Conservation (phyloP, 2,797 vertebrate species). For the Lithobates pipiens region DNA sequence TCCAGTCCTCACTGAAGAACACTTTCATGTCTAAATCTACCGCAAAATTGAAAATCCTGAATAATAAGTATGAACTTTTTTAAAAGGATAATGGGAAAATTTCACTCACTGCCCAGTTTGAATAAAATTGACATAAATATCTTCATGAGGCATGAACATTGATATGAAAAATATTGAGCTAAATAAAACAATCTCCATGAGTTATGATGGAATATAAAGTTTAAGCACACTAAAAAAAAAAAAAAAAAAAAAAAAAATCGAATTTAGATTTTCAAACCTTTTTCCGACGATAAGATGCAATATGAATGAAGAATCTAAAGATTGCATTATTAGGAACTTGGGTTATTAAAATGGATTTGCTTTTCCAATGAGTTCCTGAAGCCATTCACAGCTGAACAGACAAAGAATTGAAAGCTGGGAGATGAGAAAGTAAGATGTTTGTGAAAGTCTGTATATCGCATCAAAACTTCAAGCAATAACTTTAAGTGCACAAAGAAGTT, state of each 20-base stretch:
- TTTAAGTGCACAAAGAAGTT: neutral
- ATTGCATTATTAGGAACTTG: neutral
- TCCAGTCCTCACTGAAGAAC: neutral
- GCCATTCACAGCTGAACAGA: neutral
- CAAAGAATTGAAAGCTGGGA: neutral
- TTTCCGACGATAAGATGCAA: neutral
- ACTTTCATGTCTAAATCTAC: neutral
- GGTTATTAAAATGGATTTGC: neutral
- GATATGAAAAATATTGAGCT: neutral
- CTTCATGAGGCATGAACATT: neutral
- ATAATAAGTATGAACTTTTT: neutral
- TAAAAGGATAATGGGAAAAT: neutral
- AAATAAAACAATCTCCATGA: neutral
- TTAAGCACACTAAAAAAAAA: neutral
- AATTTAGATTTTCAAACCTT: neutral
- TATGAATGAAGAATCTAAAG: neutral
- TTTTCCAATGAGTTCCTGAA: neutral
- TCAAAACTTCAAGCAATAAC: neutral
- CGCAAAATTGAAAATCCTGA: neutral
- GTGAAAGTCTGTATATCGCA: neutral
- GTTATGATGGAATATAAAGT: neutral
- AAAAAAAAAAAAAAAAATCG: neutral
- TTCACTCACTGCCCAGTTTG: neutral
- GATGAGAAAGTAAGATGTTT: neutral
- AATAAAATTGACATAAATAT: conserved; percentile 18